Conservation (phyloP, 2,888 invertebrate species). For the Steinernema carpocapsae region DNA sequence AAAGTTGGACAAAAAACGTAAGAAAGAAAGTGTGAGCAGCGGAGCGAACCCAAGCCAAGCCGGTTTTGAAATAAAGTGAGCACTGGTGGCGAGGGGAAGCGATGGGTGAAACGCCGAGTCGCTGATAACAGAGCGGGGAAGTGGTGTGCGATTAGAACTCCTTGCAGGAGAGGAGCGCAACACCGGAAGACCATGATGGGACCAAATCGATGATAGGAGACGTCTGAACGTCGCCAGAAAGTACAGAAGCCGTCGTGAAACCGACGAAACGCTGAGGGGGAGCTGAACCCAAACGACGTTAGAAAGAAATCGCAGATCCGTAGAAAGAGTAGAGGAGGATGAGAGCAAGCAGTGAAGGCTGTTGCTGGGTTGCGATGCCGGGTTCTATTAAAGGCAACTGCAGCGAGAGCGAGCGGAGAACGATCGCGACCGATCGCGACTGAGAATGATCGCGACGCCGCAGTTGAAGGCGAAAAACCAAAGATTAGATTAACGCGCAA, state of each 20-base stretch:
- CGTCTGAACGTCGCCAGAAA: not conserved
- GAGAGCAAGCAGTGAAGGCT: not conserved
- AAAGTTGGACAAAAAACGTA: too few relatives aligned
- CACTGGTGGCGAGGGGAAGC: not conserved
- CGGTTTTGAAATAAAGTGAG: conserved; percentile 16
- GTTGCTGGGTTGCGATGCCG: not conserved
- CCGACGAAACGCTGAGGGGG: not conserved
- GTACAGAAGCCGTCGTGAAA: conserved; percentile 25
- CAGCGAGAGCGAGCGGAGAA: not conserved
- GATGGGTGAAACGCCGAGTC: not conserved
- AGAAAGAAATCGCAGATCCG: not conserved
- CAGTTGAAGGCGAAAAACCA: not conserved
- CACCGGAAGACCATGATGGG: not conserved
- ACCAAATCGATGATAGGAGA: not conserved
- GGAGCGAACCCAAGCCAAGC: not conserved
- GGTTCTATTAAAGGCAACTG: too few relatives aligned
- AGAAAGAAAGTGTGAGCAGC: not conserved
- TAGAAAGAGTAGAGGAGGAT: not conserved
- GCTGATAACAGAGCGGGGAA: not conserved
- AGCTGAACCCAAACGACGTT: not conserved
- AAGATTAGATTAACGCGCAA: not conserved
- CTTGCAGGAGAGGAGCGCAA: conserved; percentile 7
- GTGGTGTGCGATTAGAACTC: not conserved
- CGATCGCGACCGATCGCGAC: not conserved
- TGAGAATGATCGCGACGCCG: not conserved